These are phyloP conservation scores for Pluvialis apricaria DNA, from an alignment of 2,113 vertebrate species.

Conservation along the genomic window DNA sequence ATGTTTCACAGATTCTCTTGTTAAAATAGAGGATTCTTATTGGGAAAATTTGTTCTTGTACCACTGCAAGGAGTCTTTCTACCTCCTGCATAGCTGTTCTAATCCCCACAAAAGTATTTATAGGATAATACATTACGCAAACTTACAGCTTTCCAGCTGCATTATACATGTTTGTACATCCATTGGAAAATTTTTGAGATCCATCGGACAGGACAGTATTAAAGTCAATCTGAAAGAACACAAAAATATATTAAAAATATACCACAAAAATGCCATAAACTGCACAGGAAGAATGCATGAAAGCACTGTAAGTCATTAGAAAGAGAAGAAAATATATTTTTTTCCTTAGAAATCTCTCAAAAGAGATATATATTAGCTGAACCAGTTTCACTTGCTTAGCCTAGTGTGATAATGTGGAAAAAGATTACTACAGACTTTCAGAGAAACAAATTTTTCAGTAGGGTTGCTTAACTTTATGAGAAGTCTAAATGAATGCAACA, in stretches of 20 bases:
- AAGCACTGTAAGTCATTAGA: background rate
- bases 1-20: background rate
- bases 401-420: background rate
- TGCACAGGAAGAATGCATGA: background rate
- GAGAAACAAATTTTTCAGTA: background rate
- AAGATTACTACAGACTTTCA: background rate
- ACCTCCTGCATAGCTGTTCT: background rate
- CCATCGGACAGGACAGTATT: conserved; percentile 96
- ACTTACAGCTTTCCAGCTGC: conserved; percentile 98
- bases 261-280: background rate
- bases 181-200: conserved; percentile 98
- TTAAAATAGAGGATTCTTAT: background rate
- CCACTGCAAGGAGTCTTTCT: background rate
- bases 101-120: background rate
- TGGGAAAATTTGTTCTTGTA: background rate
- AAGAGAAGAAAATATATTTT: background rate
- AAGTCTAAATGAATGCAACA: background rate
- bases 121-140: background rate
- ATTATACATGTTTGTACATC: conserved; percentile 98
- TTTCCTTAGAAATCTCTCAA: background rate
- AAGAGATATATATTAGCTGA: background rate
- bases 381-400: background rate
- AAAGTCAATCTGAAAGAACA: conserved; percentile 87
- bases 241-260: background rate
- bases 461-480: background rate